Evolutionary conservation across 2,797 vertebrate species (phyloP).

Genomic region (Rhincodon typus): DNA sequence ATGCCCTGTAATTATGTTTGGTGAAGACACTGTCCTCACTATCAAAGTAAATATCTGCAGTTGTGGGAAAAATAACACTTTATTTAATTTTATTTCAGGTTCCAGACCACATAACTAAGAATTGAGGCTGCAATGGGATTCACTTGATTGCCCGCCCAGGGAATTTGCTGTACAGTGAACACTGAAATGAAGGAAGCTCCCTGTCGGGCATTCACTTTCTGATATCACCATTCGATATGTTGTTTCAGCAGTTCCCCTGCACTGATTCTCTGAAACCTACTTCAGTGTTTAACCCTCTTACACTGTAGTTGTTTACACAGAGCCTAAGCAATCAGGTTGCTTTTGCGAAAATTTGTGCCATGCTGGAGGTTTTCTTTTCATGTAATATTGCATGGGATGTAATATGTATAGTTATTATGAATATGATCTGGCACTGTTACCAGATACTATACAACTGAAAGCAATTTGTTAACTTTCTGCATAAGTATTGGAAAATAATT

Average conservation of each 20-base stretch:
- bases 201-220: not conserved
- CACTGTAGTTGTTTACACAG: not conserved
- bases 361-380: not conserved
- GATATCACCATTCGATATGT: not conserved
- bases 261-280: not conserved
- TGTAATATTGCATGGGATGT: too few relatives aligned
- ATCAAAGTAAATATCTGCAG: not conserved
- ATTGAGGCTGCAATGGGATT: not conserved
- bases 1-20: not conserved
- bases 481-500: not conserved
- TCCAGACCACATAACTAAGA: not conserved
- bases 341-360: not conserved
- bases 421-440: not conserved
- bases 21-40: not conserved
- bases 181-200: not conserved
- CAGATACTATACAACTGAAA: not conserved
- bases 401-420: not conserved
- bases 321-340: not conserved
- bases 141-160: not conserved
- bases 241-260: not conserved
- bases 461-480: not conserved
- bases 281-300: not conserved
- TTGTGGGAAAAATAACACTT: not conserved
- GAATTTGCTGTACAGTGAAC: not conserved
- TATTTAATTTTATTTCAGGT: not conserved